Evolutionary conservation across 1,140 invertebrate genomes (phyloP), one percentile per base, ranked within the genome.

Genomic region (Cyrtorhinus lividipennis): DNA sequence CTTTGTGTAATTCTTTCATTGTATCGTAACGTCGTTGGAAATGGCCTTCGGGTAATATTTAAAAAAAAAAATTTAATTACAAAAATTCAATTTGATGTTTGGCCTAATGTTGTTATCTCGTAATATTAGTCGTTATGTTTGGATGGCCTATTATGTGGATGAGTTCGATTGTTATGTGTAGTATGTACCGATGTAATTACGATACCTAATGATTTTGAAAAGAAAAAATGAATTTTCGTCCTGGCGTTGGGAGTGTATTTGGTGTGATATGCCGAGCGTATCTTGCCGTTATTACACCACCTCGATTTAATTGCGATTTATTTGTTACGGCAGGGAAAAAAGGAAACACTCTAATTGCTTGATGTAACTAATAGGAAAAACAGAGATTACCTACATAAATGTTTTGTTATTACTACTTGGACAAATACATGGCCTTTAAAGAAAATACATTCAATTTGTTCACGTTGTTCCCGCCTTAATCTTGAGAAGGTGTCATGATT

Each of bases 381-480:
- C 5, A 53, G 20, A 53, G 48, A 53, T 53, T 53, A 53, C 20
- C 20, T 15, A 53, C 10, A 8, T 22, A 53, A 22, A 53, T 53
- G 30, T 53, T 53, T 53, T 53, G 48, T 53, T 53, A 53, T 53
- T 53, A 15, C 48, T 22, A 53, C 48, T 53, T 53, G 48, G 18
- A 53, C 48, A 53, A 53, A 53, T 53, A 53, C 48, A 53, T 53
- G 48, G 48, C 48, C 48, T 53, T 53, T 53, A 53, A 38, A 8
- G 30, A 38, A 38, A 5, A 38, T 38, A n/a, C n/a, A n/a, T n/a
- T n/a, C n/a, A n/a, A n/a, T n/a, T n/a, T n/a, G n/a, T n/a, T n/a
- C n/a, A n/a, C n/a, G n/a, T n/a, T n/a, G n/a, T n/a, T n/a, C n/a
- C n/a, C n/a, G n/a, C n/a, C n/a, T n/a, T n/a, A n/a, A n/a, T n/a